Evolutionary conservation across 2,113 vertebrate species (phyloP), one percentile per base, ranked within the genome.

Genomic region (Gnathonemus echidnorhynchus): DNA sequence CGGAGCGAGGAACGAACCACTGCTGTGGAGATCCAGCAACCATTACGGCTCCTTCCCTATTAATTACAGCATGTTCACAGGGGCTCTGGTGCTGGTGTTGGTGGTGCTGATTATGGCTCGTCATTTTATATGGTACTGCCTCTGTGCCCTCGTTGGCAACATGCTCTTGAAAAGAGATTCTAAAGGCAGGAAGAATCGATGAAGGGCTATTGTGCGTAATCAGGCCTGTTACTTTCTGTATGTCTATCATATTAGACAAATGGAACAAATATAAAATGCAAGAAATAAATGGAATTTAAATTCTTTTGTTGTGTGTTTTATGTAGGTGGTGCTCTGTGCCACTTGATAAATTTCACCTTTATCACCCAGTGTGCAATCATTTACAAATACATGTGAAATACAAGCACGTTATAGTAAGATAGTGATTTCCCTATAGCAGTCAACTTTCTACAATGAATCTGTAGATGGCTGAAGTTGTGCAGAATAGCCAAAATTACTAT

Each of bases 41-140:
- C 90, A 91, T 88, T 92, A 91, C 21, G 45, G 10, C 74, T 90
- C 31, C 31, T 0, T 92, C 93, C 93, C 93, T 93, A 62, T 88
- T 89, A 35, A 83, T 92, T 45, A 92, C 91, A 89, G 92, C 86
- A 88, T 90, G 91, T 95, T 94, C 91, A 92, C 96, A 0, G 92
- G 89, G 62, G 92, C 93, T n/a, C 95, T 97, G 91, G 21, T 96
- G 94, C 53, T 92, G 91, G 93, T 96, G 45, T 87, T 97, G 42
- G 93, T 95, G 31, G 19, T 94, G 62, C 92, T 96, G 91, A 92
- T 97, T 91, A 92, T 96, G 46, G 93, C 93, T 0, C 94, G 95
- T 24, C 96, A 96, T 91, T 10, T 97, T 77, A 89, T 96, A 85
- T 97, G 96, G 96, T 95, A 95, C 90, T 96, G 94, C 88, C 92